phyloP scores from a whole-genome alignment of 2,113 vertebrate genomes.

The Hassar affinis region DNA sequence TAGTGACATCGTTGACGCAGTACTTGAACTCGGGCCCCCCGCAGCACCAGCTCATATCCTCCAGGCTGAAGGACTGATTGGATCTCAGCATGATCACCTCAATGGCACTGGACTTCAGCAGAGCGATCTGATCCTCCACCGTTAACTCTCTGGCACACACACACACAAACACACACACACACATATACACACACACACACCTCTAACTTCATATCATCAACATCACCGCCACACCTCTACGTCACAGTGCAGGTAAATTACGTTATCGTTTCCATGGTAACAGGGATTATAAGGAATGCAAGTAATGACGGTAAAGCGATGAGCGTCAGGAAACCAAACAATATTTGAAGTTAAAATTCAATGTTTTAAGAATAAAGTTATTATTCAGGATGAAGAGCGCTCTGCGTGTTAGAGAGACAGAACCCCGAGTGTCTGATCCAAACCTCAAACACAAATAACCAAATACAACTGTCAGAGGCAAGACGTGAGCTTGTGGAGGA shows the following conservation, averaged over 20 bases:
- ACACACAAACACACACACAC: constrained; percentile 33
- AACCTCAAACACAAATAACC: too few species aligned
- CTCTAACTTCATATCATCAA: neutral
- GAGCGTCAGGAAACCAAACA: too few species aligned
- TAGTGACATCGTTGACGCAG: constrained; percentile 83
- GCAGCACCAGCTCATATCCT: constrained; percentile 96
- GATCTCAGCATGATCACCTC: constrained; percentile 98
- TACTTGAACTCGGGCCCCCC: constrained; percentile 90
- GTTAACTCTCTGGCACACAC: constrained; percentile 73
- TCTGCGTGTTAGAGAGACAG: too few species aligned
- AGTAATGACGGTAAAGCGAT: too few species aligned
- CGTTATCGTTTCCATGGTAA: too few species aligned
- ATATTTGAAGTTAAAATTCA: too few species aligned
- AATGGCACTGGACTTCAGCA: constrained; percentile 95
- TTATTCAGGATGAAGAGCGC: too few species aligned
- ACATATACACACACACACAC: too few species aligned
- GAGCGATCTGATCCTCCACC: constrained; percentile 93
- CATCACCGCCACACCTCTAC: neutral
- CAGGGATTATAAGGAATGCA: too few species aligned
- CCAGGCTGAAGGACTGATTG: constrained; percentile 91
- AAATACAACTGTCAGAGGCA: neutral
- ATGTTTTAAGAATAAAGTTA: too few species aligned
- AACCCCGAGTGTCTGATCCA: neutral
- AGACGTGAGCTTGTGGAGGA: neutral
- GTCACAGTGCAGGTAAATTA: too few species aligned